Base-by-base conservation (phyloP, 2,113 vertebrate species). In the Entelurus aequoreus region DNA sequence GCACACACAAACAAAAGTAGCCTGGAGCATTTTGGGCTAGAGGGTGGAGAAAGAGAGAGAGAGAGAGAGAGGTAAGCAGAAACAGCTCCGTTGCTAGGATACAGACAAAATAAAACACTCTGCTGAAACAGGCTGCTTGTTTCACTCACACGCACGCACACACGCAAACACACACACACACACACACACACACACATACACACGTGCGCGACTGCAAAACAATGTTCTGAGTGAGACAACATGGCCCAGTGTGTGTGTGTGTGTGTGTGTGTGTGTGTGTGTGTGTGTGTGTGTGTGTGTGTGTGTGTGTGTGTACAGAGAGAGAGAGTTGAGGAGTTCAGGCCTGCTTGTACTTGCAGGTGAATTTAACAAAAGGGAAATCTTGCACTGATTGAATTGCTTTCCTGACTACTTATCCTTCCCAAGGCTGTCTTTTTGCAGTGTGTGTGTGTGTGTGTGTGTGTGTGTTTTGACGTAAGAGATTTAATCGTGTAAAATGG, bases 21-120 rank as follows among this genome's bases (percentile, higher is more conserved):
- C 77, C 75, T 62, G 65, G 62, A 80, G 81, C 84, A 68, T 75
- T 86, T 72, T 54, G 75, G 78, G 75, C 83, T 76, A 78, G 74
- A 80, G 84, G 84, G 83, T 73, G 81, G 84, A 83, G 84, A 72
- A 60, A n/a, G 48, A 7, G 40, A 42, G 40, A 10, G 40, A 42
- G 40, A 42, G 40, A 38, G 6, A 4, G 54, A 7, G 10, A 84
- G 77, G 75, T 86, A 86, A 88, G 83, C 83, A 82, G 83, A 83
- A 87, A 86, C 84, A 87, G 84, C 81, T 74, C 69, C 28, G 84
- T 88, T 81, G 78, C 87, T 76, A 76, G 63, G 85, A 63, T 12
- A 77, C 74, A 0, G 40, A 5, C 71, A 86, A 88, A 88, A 86
- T 86, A 88, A 85, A 86, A 83, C 82, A 86, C 50, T 56, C 67